Conservation (phyloP, 2,888 invertebrate species). For the Lampropteryx suffumata region DNA sequence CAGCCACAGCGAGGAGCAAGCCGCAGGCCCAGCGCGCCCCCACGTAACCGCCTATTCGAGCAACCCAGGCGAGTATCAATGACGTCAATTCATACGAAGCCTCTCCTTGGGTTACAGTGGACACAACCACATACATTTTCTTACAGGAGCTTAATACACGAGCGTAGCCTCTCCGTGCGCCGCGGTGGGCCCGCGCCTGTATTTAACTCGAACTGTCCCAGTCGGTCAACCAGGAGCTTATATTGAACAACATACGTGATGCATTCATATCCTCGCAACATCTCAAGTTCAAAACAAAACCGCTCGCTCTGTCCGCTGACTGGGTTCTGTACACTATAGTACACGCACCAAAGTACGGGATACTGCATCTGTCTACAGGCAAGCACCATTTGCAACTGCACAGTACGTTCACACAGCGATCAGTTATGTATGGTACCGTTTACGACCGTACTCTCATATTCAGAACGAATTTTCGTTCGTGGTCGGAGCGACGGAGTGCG, state of each 20-base stretch:
- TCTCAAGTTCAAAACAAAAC: constrained; percentile 90
- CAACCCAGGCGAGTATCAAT: too few relatives aligned
- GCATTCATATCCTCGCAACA: constrained; percentile 86
- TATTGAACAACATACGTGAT: constrained; percentile 88
- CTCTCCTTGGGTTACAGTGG: too few relatives aligned
- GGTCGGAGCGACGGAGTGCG: constrained; percentile 91
- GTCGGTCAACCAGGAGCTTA: constrained; percentile 84
- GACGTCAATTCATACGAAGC: too few relatives aligned
- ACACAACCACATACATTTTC: too few relatives aligned
- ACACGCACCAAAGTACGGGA: constrained; percentile 89
- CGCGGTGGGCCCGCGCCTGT: too few relatives aligned
- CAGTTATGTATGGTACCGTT: constrained; percentile 87
- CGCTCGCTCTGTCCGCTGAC: constrained; percentile 85
- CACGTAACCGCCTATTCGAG: too few relatives aligned
- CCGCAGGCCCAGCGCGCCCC: too few relatives aligned
- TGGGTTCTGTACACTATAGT: constrained; percentile 89
- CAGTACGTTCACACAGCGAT: constrained; percentile 89
- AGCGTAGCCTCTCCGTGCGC: too few relatives aligned
- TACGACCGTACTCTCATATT: constrained; percentile 90
- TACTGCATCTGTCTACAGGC: constrained; percentile 85
- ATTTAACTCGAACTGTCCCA: constrained; percentile 90
- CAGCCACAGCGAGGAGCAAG: too few relatives aligned
- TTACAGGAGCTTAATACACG: too few relatives aligned
- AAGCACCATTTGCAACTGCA: constrained; percentile 84
- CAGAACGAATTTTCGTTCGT: constrained; percentile 90